Evolutionary conservation across 2,888 invertebrate species (phyloP).

Genomic region (Odontocerum albicorne): DNA sequence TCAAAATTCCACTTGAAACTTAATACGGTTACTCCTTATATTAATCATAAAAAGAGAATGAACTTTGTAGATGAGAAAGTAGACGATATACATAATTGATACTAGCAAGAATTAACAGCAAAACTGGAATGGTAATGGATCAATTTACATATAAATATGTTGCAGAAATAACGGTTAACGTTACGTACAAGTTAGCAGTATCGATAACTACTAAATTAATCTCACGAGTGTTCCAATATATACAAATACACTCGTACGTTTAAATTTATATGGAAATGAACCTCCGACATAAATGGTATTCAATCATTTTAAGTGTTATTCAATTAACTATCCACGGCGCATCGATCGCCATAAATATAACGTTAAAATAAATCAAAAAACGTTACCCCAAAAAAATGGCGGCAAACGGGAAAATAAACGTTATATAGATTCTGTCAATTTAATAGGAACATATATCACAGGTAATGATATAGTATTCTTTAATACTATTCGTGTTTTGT

Average conservation of each 20-base stretch:
- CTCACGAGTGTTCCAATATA: background rate
- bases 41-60: too few species aligned
- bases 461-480: slow-evolving; percentile 21
- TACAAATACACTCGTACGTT: slow-evolving; percentile 1
- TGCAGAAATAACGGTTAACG: slow-evolving; percentile 2
- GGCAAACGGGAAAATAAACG: slow-evolving; percentile 10
- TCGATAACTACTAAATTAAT: background rate
- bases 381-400: slow-evolving; percentile 3
- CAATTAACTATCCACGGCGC: slow-evolving; percentile 16
- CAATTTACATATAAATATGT: slow-evolving; percentile 13
- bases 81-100: too few species aligned
- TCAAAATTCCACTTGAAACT: too few species aligned
- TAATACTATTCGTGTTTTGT: slow-evolving; percentile 9
- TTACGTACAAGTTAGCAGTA: background rate
- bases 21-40: too few species aligned
- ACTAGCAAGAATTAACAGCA: slow-evolving; percentile 2
- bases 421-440: slow-evolving; percentile 27
- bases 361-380: slow-evolving; percentile 14
- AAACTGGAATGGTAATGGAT: slow-evolving; percentile 16
- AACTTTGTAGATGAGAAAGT: too few species aligned
- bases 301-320: slow-evolving; percentile 24
- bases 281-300: slow-evolving; percentile 8
- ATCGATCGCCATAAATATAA: slow-evolving; percentile 15
- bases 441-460: slow-evolving; percentile 29
- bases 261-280: slow-evolving; percentile 15